These are phyloP conservation scores for Muscicapa striata DNA, from an alignment of 2,797 vertebrate species.

Conservation along the genomic window DNA sequence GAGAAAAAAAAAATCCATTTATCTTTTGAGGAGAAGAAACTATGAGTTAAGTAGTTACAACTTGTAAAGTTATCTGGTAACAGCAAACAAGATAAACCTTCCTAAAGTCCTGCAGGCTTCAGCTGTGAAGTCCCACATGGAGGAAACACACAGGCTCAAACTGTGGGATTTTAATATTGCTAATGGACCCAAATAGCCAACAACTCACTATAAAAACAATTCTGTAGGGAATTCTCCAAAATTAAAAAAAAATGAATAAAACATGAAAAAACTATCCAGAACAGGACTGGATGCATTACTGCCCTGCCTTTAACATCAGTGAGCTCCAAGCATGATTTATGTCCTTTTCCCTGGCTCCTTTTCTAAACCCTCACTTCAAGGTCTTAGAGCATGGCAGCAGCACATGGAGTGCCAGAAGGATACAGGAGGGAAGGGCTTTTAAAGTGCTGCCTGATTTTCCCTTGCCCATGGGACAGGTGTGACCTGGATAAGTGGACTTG, in stretches of 20 bases:
- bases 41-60: not conserved
- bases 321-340: not conserved
- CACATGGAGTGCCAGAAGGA: not conserved
- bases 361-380: not conserved
- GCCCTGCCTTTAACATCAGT: not conserved
- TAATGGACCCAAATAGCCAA: not conserved
- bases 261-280: not conserved
- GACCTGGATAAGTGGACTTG: conserved; percentile 42
- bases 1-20: not conserved
- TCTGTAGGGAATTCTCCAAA: not conserved
- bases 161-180: not conserved
- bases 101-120: not conserved
- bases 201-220: not conserved
- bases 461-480: conserved; percentile 37
- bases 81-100: not conserved
- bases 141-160: not conserved
- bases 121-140: not conserved
- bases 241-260: not conserved
- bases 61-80: not conserved
- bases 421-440: not conserved
- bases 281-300: not conserved
- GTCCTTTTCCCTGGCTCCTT: not conserved
- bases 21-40: not conserved
- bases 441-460: not conserved
- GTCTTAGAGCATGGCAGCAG: not conserved